Conservation (phyloP, 2,888 invertebrate species). For the Dasypogon diadema region DNA sequence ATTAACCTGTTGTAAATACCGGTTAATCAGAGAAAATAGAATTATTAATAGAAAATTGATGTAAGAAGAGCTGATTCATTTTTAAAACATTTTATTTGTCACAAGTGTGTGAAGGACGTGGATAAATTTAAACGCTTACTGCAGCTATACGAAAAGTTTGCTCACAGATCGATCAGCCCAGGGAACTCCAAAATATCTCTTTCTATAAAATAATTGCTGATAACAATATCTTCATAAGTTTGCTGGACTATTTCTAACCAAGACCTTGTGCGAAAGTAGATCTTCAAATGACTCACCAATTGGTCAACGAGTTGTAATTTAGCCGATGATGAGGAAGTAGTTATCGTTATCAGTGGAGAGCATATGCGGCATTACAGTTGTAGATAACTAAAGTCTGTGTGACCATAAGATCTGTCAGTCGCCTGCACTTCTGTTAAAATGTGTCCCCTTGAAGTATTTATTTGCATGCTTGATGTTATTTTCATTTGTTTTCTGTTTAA, state of each 20-base stretch:
- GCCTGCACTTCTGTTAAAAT: not conserved
- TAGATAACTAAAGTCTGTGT: conserved; percentile 12
- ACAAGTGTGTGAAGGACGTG: no score
- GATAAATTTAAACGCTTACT: no score
- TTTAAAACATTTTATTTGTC: no score
- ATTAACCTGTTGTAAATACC: no score
- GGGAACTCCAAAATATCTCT: no score
- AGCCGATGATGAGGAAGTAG: conserved; percentile 48
- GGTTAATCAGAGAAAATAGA: no score
- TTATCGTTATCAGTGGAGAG: conserved; percentile 35
- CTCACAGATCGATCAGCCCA: no score
- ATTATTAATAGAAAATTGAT: no score
- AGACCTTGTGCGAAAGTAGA: not conserved
- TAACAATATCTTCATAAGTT: no score
- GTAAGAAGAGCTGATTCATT: no score
- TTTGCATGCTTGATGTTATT: not conserved
- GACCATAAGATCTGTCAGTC: not conserved
- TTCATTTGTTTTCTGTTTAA: not conserved
- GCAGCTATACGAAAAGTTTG: no score
- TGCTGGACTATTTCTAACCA: not conserved
- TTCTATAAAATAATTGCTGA: no score
- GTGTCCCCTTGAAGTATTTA: not conserved
- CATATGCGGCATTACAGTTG: not conserved
- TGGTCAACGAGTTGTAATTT: conserved; percentile 27
- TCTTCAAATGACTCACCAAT: conserved; percentile 21